Evolutionary conservation across 2,113 vertebrate genomes (phyloP), one percentile per base, ranked within the genome.

Genomic region (Gobius niger): DNA sequence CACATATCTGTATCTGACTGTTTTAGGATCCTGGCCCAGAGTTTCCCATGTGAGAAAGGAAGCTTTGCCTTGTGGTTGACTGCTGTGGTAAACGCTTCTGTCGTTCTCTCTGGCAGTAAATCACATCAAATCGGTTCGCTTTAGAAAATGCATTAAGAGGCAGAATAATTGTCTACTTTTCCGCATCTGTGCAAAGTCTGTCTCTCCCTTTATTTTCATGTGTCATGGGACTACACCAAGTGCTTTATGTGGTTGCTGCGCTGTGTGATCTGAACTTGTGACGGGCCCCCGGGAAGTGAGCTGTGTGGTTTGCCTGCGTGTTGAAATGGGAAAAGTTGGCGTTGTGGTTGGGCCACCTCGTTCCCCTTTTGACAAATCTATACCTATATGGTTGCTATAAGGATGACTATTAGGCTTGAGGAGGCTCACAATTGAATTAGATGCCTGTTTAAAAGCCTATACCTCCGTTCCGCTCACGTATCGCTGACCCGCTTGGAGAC

Each of bases 201-300:
- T 24, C 53, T 56, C 9, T 3, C 15, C 9, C 70, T 65, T 68
- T 57, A 50, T 50, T 19, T 14, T 70, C 67, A 47, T 66, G 75
- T 76, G 72, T 89, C 85, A 87, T 57, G 82, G 66, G 82, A 78
- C 78, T 73, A 85, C 86, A 85, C 19, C 70, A 71, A 54, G 51
- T 44, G 52, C 65, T 82, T 75, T 88, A 77, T 87, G 51, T 60
- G 67, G 61, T 68, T 69, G 44, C 56, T 52, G 42, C 51, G 44
- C n/a, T n/a, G 67, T 82, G 72, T 80, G 70, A 83, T 76, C 51
- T 66, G 61, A 83, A 82, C 62, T 76, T 76, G 65, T 77, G 73
- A 16, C 64, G 60, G 49, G 78, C 74, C 61, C 61, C 15, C 19
- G 3, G 65, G 76, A 79, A 53, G 47, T 68, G 42, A 56, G 54